Base-by-base conservation (phyloP, 2,888 invertebrate genomes). In the Dynastes grantii region DNA sequence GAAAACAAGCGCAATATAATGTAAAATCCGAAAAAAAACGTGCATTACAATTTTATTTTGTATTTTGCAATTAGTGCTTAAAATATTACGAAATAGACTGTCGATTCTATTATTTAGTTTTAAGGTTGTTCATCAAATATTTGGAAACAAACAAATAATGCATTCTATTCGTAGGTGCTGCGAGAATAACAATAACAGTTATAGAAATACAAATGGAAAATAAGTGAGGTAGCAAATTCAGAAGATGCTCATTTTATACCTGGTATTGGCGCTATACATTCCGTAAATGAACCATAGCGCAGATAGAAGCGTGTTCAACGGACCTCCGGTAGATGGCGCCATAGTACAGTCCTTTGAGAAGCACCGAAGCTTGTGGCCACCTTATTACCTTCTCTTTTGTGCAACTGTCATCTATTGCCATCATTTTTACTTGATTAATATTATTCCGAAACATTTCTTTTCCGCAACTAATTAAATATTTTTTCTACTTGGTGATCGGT, bases 381-480 rank as follows among this genome's bases (percentile, higher is more conserved):
- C 61, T 80, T 80, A 80, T 80, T 80, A 80, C 78, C 80, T 80
- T 55, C 80, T 64, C 80, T 80, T 78, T 80, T 80, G 80, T 80
- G 73, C 78, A 78, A 78, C 80, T 80, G 80, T 80, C 80, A 80
- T 79, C 78, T 76, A 70, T 67, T 37, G 78, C 58, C 70, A 80
- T 78, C 78, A 78, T 80, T 80, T 67, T 80, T 78, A 70, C 70
- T 70, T 80, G 80, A 80, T 80, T 80, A 80, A 80, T 80, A 80
- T 76, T 78, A 80, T 78, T 80, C 76, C 80, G 77, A 78, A 78
- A 79, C 65, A 63, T 77, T 73, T 64, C 53, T 51, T 68, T 58
- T 40, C 58, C 64, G 65, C 68, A 77, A 79, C 79, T 79, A 79
- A 79, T 79, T 79, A 79, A 79, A 79, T 79, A 77, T 67, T 79